Percentiles rank a stretch among this genome's conserved stretches.
Conservation (phyloP, 2,888 invertebrate species). For the Drosophila anceps region DNA sequence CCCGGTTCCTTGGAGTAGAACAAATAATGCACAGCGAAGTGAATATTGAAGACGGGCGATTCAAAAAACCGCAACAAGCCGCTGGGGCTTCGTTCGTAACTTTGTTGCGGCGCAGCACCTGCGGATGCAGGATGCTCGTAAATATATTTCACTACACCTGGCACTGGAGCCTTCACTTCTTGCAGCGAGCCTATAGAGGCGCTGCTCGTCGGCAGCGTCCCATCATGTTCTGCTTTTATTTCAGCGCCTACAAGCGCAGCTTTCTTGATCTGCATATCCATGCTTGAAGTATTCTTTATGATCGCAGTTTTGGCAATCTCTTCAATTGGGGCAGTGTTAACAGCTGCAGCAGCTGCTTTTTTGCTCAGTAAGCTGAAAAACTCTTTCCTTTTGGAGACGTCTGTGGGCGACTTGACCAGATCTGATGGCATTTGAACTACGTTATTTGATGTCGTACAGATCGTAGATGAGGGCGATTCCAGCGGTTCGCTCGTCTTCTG, state of each 20-base stretch:
- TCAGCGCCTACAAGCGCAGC: slow-evolving; percentile 4
- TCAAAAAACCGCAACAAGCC: slow-evolving; percentile 92
- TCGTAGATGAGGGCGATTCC: slow-evolving; percentile 28
- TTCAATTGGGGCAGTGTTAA: slow-evolving; percentile 59
- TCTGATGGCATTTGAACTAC: slow-evolving; percentile 45
- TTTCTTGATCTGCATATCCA: slow-evolving; percentile 44
- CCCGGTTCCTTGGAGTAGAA: slow-evolving; percentile 99
- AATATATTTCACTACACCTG: slow-evolving; percentile 85
- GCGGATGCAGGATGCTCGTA: slow-evolving; percentile 69
- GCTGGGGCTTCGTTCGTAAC: slow-evolving; percentile 83
- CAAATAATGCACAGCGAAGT: slow-evolving; percentile 98
- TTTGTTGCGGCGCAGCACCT: slow-evolving; percentile 67
- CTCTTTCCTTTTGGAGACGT: slow-evolving; percentile 84
- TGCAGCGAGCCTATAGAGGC: slow-evolving; percentile 82
- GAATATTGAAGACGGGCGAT: slow-evolving; percentile 98
- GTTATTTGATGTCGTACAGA: neutral
- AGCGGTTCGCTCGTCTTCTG: slow-evolving; percentile 68
- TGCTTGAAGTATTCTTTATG: neutral
- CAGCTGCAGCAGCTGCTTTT: slow-evolving; percentile 81
- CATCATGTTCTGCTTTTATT: slow-evolving; percentile 9
- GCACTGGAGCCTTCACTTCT: slow-evolving; percentile 84
- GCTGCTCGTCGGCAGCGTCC: slow-evolving; percentile 76
- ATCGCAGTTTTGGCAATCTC: slow-evolving; percentile 18
- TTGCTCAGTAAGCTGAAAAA: slow-evolving; percentile 84
- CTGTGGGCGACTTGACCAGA: slow-evolving; percentile 84